Evolutionary conservation across 2,113 vertebrate species (phyloP), one percentile per base, ranked within the genome.

Genomic region (Eleginops maclovinus): DNA sequence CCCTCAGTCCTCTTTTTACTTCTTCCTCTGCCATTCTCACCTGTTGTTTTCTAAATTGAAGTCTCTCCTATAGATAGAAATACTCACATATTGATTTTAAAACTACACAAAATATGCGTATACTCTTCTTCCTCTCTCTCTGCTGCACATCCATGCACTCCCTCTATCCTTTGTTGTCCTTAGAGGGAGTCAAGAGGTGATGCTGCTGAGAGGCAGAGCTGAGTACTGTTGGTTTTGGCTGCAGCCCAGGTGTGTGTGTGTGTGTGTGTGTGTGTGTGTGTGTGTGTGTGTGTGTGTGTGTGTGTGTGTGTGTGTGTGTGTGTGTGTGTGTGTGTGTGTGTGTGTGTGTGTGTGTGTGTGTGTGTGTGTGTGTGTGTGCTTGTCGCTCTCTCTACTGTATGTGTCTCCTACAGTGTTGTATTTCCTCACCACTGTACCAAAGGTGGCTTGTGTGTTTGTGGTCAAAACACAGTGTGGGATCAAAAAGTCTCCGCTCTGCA

Each of bases 141-240:
- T 49, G 60, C 56, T 49, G 17, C 49, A 17, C 74, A 55, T 65
- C 55, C 40, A 36, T 63, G 40, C 59, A 14, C 65, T 73, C 60
- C 16, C 55, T 83, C 51, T 74, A 59, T 79, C 75, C 84, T 85
- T 87, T 80, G 84, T 81, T 90, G 85, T 89, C 74, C 76, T 84
- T 44, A 26, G 62, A 77, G 58, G 46, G 71, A 62, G 87, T 84
- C 82, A 78, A 73, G 68, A 85, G 87, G 84, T 87, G 89, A 87
- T 83, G 88, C 71, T 87, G 88, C 79, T 78, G 77, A 17, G 75
- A 92, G 77, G 66, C 80, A 79, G 75, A 77, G 73, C 67, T 63
- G 75, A 88, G 77, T 69, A 46, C 71, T 92, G 86, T 89, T 91
- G 75, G 65, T 88, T 79, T 83, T 91, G 86, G 90, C 81, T 60